Evolutionary conservation across 2,113 vertebrate genomes (phyloP), one percentile per base, ranked within the genome.

Genomic region (Coptodon bakossiorum): DNA sequence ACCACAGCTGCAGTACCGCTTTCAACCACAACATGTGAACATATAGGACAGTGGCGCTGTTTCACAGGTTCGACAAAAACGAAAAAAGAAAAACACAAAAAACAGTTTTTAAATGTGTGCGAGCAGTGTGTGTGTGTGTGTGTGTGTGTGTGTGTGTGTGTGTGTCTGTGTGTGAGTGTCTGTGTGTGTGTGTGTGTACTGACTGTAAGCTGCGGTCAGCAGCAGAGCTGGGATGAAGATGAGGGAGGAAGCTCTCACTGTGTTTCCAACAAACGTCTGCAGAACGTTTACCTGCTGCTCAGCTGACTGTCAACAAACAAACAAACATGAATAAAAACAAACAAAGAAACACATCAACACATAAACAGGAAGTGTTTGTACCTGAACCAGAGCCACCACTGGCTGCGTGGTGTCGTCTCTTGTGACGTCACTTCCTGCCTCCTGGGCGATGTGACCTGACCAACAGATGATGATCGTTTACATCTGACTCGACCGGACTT

Each of bases 151-250:
- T 40, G 63, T 40, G 31, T 22, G 48, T 27, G 73, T 53, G 79
- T 34, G 81, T 13, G 68, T 48, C 84, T 61, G 79, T 59, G 53
- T 80, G 61, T 31, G 34, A 36, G 54, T 38, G 36, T 24, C 36
- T 45, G 52, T 43, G 79, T 68, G 83, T 27, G 76, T 57, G 87
- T 61, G 85, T 19, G 66, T 83, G 81, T 52, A 88, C 88, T 85
- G 38, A 94, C 93, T 81, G 78, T 89, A 50, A 9, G 63, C 63
- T 31, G 81, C 57, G 1, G 34, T 76, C 57, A 94, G 87, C 52
- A 93, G 66, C 81, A 92, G 45, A 4, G 86, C 87, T 10, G 91
- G 91, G 14, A 92, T 83, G 91, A 94, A 92, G 91, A 89, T 2
- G 88, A 93, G 86, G 73, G 89, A 88, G 76, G 88, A 82, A 5